phyloP scores from a whole-genome alignment of 2,888 invertebrate genomes.

The Girardia tigrina region DNA sequence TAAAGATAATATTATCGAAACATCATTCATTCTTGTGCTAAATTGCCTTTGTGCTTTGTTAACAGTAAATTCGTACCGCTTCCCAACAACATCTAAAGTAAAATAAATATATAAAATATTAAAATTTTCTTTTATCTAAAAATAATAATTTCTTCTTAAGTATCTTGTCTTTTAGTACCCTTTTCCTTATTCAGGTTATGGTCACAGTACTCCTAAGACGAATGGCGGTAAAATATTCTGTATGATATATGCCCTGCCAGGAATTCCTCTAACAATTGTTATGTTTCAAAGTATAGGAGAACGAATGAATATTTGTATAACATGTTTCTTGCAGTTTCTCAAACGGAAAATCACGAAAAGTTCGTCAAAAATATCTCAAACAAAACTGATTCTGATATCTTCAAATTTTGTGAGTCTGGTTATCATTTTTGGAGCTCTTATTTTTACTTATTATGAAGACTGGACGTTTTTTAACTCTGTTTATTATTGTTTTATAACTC shows the following conservation, averaged over 20 bases:
- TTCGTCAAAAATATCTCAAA: slow-evolving; percentile 62
- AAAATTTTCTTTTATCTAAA: no score
- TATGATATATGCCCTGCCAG: slow-evolving; percentile 68
- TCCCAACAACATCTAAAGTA: no score
- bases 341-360: slow-evolving; percentile 66
- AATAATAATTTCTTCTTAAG: no score
- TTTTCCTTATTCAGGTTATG: slow-evolving; percentile 61
- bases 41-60: no score
- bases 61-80: no score
- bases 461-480: slow-evolving; percentile 78
- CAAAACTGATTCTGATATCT: slow-evolving; percentile 72
- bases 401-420: slow-evolving; percentile 72
- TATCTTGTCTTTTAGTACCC: no score
- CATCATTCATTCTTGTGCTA: no score
- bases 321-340: slow-evolving; percentile 80
- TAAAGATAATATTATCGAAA: no score
- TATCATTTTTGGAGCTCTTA: slow-evolving; percentile 81
- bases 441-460: slow-evolving; percentile 80
- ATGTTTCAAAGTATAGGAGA: slow-evolving; percentile 99
- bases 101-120: no score
- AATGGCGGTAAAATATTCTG: slow-evolving; percentile 91
- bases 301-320: slow-evolving; percentile 88
- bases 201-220: slow-evolving; percentile 91
- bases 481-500: slow-evolving; percentile 95
- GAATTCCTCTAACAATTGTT: slow-evolving; percentile 83